These are phyloP conservation scores for Crocallis elinguaria DNA, from an alignment of 2,888 invertebrate genomes.

Conservation along the genomic window DNA sequence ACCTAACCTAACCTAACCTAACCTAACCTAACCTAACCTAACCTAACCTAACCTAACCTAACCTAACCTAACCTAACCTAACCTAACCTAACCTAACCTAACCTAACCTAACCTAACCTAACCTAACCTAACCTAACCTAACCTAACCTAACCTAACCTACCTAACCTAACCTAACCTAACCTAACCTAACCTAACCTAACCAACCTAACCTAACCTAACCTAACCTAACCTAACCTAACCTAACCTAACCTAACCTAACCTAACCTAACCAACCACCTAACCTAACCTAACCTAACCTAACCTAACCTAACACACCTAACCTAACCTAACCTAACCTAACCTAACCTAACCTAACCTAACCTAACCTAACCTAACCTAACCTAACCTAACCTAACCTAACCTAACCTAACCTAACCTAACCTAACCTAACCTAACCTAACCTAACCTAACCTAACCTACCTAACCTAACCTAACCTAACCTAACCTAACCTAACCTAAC, in stretches of 20 bases:
- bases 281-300: conserved; percentile 17
- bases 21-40: not conserved
- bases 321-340: conserved; percentile 15
- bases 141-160: not conserved
- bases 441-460: too few relatives aligned
- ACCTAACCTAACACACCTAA: conserved; percentile 14
- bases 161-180: too few relatives aligned
- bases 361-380: conserved; percentile 29
- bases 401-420: conserved; percentile 7
- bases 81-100: not conserved
- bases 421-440: conserved; percentile 27
- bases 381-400: conserved; percentile 12
- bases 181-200: too few relatives aligned
- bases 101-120: conserved; percentile 10
- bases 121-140: conserved; percentile 7
- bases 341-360: conserved; percentile 15
- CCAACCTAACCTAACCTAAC: conserved; percentile 23
- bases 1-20: conserved; percentile 14
- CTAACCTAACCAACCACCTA: conserved; percentile 10
- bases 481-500: conserved; percentile 25
- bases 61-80: conserved; percentile 23
- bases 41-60: conserved; percentile 22
- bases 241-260: conserved; percentile 7
- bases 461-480: not conserved
- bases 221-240: conserved; percentile 5